Conservation (phyloP, 2,113 vertebrate genomes). For the Corvus hawaiiensis region DNA sequence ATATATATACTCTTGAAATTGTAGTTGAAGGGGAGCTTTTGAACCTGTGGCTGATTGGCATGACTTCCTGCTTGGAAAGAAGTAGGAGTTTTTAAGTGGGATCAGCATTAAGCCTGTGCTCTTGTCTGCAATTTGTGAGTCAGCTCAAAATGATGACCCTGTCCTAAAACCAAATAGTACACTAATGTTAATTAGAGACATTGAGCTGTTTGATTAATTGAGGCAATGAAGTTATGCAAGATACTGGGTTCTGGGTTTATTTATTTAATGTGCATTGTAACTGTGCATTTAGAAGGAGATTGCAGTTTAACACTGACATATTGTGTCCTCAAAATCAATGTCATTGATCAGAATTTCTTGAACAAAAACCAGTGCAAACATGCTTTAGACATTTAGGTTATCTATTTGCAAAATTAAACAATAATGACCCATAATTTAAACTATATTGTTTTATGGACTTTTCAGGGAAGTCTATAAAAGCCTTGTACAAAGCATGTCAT, state of each 20-base stretch:
- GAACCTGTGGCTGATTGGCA: background rate
- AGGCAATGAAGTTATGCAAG: background rate
- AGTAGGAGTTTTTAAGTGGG: background rate
- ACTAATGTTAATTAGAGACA: background rate
- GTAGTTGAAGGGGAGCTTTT: background rate
- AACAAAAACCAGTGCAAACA: background rate
- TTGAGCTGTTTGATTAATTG: background rate
- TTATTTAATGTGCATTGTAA: background rate
- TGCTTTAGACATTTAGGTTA: conserved; percentile 4
- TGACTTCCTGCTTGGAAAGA: background rate
- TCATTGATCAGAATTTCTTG: background rate
- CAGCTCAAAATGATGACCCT: background rate
- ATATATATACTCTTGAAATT: background rate
- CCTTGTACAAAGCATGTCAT: background rate
- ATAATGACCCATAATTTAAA: background rate
- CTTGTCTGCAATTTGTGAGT: background rate
- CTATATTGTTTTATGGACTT: background rate
- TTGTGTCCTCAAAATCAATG: conserved; percentile 34
- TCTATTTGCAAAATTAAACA: conserved; percentile 22
- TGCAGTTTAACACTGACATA: background rate
- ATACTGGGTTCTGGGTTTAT: background rate
- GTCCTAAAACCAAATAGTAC: background rate
- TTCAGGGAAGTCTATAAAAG: background rate
- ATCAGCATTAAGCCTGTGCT: background rate
- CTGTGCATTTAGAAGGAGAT: background rate